phyloP scores from a whole-genome alignment of 2,888 invertebrate species.

The Acanthosepion lycidas region DNA sequence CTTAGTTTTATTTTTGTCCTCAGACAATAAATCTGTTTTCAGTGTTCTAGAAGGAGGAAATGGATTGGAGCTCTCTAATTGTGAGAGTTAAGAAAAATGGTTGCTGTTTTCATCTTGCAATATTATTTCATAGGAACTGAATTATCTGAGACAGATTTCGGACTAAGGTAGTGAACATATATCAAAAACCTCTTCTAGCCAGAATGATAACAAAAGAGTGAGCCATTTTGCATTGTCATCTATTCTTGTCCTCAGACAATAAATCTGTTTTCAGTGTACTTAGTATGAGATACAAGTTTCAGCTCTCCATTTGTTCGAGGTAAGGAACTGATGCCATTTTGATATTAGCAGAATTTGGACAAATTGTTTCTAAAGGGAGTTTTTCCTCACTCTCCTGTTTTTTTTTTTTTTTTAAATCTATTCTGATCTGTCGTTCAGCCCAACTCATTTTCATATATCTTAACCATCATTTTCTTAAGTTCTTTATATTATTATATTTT shows the following conservation, averaged over 20 bases:
- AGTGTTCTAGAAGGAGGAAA: not conserved
- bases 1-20: not conserved
- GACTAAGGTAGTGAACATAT: constrained; percentile 11
- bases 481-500: not conserved
- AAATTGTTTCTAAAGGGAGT: not conserved
- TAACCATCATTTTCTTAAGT: not conserved
- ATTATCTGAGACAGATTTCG: not conserved
- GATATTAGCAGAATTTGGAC: not conserved
- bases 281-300: not conserved
- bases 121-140: not conserved
- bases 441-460: not conserved
- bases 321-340: not conserved
- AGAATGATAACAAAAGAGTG: not conserved
- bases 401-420: not conserved
- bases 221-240: not conserved
- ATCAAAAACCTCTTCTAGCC: not conserved
- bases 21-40: not conserved
- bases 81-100: constrained; percentile 22
- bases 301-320: not conserved
- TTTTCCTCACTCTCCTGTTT: not conserved
- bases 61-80: not conserved
- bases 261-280: not conserved
- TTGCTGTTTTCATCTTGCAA: not conserved
- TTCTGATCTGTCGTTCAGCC: not conserved
- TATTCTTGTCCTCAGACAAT: not conserved